A percentile compares a stretch with the other conserved stretches of the same genome.
Conservation (phyloP, 1,140 invertebrate genomes). For the Camponotus floridanus region DNA sequence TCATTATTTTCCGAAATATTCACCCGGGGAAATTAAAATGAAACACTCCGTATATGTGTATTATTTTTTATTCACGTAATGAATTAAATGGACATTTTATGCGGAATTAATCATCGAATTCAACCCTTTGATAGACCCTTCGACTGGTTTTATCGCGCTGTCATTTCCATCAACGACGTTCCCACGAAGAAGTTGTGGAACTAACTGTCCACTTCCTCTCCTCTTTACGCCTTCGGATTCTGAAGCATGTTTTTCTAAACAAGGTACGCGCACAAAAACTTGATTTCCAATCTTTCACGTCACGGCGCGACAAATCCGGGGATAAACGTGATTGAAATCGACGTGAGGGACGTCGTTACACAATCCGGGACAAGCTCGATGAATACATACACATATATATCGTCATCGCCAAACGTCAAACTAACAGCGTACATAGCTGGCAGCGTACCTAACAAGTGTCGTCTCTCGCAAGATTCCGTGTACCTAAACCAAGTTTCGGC, state of each 20-base stretch:
- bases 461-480: not conserved
- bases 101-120: constrained; percentile 26
- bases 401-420: not conserved
- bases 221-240: constrained; percentile 30
- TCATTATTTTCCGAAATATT: no score
- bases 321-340: constrained; percentile 31
- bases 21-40: no score
- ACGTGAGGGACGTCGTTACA: not conserved
- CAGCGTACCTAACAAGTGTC: not conserved
- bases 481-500: constrained; percentile 19
- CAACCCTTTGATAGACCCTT: not conserved
- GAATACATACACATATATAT: not conserved
- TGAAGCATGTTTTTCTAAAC: constrained; percentile 11
- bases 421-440: not conserved
- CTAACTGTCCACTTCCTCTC: constrained; percentile 32
- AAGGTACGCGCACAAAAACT: constrained; percentile 12
- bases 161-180: constrained; percentile 55
- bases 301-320: not conserved
- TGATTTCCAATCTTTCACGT: constrained; percentile 47
- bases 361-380: not conserved
- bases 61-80: not conserved
- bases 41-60: no score
- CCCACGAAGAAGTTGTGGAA: constrained; percentile 47
- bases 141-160: constrained; percentile 37
- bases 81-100: not conserved